Evolutionary conservation across 2,113 vertebrate species (phyloP).

Genomic region (Oncorhynchus kisutch): DNA sequence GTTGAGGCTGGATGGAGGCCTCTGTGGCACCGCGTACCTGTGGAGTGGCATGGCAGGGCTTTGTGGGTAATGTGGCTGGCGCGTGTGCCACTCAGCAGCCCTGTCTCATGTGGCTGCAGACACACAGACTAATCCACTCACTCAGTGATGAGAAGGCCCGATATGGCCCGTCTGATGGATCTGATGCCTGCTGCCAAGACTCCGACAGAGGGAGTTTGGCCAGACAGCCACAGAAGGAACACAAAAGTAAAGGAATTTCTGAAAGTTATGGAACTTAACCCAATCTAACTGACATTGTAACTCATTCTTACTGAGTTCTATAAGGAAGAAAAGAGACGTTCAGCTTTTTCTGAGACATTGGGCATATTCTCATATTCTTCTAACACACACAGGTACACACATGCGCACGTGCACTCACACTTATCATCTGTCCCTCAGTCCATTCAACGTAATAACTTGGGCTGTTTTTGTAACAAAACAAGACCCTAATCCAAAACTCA

Average conservation of each 20-base stretch:
- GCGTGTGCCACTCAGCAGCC: constrained; percentile 62
- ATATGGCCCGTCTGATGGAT: constrained; percentile 51
- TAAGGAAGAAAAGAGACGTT: not conserved
- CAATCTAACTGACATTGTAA: constrained; percentile 15
- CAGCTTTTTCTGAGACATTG: not conserved
- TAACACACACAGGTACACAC: constrained; percentile 12
- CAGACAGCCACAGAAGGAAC: constrained; percentile 40
- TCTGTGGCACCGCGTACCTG: constrained; percentile 66
- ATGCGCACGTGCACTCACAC: constrained; percentile 42
- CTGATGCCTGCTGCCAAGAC: constrained; percentile 56
- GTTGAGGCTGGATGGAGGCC: constrained; percentile 14
- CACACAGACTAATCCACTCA: constrained; percentile 70
- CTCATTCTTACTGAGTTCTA: constrained; percentile 49
- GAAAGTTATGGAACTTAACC: constrained; percentile 25
- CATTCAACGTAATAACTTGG: constrained; percentile 70
- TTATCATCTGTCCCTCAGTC: constrained; percentile 57
- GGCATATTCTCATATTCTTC: not conserved
- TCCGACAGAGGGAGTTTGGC: constrained; percentile 9
- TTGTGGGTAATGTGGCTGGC: constrained; percentile 53
- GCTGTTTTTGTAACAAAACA: constrained; percentile 81
- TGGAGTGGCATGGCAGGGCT: constrained; percentile 54
- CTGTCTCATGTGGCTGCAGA: constrained; percentile 71
- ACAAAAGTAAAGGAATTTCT: constrained; percentile 25
- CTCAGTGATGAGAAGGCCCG: constrained; percentile 64
- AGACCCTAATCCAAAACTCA: constrained; percentile 77